Base-by-base conservation (phyloP, 2,113 vertebrate species). In the Notarius lentiginosus region DNA sequence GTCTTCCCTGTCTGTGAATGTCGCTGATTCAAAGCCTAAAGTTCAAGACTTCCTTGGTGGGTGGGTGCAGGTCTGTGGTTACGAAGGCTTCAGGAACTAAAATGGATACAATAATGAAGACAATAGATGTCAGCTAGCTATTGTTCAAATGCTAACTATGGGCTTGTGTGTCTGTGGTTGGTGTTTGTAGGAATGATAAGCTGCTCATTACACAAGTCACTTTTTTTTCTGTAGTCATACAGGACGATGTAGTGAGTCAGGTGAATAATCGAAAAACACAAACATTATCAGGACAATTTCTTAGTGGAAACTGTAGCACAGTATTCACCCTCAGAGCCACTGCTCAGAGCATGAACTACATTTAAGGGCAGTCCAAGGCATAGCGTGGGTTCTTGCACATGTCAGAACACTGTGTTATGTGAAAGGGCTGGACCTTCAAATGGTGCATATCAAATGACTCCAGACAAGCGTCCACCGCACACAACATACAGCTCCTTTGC, bases 361-460 rank as follows among this genome's bases (percentile, higher is more conserved):
- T 88, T 90, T 86, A 83, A 76, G 58, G 47, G 53, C 87, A 87
- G n/a, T 66, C 70, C 81, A 58, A 80, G 86, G 84, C 22, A 72
- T 14, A 63, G 86, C 60, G 56, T 83, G 56, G 76, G 84, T 84
- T 88, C 51, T 49, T 22, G 75, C 79, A 82, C 90, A 89, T 91
- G 90, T 91, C 88, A 87, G 79, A 92, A 87, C 91, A 90, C 84
- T 84, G 73, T 84, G 91, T 92, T 92, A 84, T 53, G 73, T 89
- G 84, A 85, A 90, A 92, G 84, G 81, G 87, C 88, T 87, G 68
- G 84, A 88, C 87, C 86, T 87, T 92, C 83, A 93, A 94, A 93
- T 93, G 90, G 91, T 89, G 91, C 92, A 92, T 91, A 91, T 89
- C 85, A 92, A 94, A 94, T 94, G 75, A 91, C 88, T 91, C 90